Evolutionary conservation across 2,888 invertebrate species (phyloP), one percentile per base, ranked within the genome.

Genomic region (Drosophila neonasuta): DNA sequence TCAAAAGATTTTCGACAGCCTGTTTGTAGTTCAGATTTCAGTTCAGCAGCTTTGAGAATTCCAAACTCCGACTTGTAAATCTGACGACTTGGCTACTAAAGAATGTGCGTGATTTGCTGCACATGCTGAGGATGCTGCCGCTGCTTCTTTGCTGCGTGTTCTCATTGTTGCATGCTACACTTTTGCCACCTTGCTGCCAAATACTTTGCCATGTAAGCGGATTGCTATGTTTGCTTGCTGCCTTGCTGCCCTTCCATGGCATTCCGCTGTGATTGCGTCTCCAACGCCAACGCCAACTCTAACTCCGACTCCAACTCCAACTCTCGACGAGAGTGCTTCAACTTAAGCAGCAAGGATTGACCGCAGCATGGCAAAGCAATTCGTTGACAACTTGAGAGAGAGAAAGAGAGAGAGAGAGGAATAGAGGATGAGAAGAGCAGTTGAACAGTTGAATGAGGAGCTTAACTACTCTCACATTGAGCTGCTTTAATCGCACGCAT

Each of bases 401-500:
- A 3, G 29, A 11, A 24, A 4, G 24, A 5, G 34, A 34, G 4
- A 3, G 13, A 5, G 11, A 2, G n/a, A 3, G 8, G n/a, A 24
- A 7, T 8, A 24, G 24, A 24, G 24, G 0, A 24, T 6, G 24
- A 24, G 24, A 24, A 6, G 24, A 24, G 24, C 24, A 24, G 24
- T 24, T 24, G 24, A 36, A n/a, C 36, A 17, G 41, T 6, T 30
- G 52, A 11, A 10, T 13, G 34, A n/a, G 55, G 3, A 46, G 20
- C 7, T 36, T 39, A 44, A 41, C 24, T 65, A 36, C 42, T 50
- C 30, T 29, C 52, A 56, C 41, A 44, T 41, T 34, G 52, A 63
- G 58, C 57, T 54, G 32, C 49, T 57, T 56, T 36, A 66, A 66
- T 50, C 55, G 50, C 50, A 46, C 52, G 61, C 61, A 68, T 46